A percentile compares a stretch with the other conserved stretches of the same genome.
These are phyloP conservation scores for Chirona hameri DNA, from an alignment of 2,888 invertebrate species.

Conservation along the genomic window DNA sequence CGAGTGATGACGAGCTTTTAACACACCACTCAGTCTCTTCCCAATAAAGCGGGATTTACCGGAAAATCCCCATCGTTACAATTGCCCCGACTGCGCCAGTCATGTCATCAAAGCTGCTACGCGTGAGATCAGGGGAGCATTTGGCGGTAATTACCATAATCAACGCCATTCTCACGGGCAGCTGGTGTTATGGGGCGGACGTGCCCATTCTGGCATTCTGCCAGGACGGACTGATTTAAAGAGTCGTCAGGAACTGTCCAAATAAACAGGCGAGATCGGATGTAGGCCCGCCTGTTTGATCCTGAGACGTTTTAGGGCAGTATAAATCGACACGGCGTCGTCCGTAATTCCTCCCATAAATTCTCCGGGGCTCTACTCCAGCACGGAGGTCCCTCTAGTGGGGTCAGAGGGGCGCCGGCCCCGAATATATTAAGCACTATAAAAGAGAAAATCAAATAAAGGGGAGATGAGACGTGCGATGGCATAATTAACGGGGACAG, in stretches of 20 bases:
- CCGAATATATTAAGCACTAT: slow-evolving; percentile 11
- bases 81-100: background rate
- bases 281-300: background rate
- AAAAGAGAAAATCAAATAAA: slow-evolving; percentile 28
- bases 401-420: slow-evolving; percentile 5
- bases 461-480: slow-evolving; percentile 29
- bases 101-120: background rate
- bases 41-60: background rate
- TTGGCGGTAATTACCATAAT: slow-evolving; percentile 4
- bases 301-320: slow-evolving; percentile 5
- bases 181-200: background rate
- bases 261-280: slow-evolving; percentile 6
- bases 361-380: background rate
- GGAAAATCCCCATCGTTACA: background rate
- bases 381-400: slow-evolving; percentile 5
- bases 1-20: background rate
- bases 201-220: background rate
- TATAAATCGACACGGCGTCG: slow-evolving; percentile 11
- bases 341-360: slow-evolving; percentile 14
- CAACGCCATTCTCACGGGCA: background rate
- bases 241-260: slow-evolving; percentile 12
- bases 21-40: background rate
- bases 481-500: slow-evolving; percentile 24
- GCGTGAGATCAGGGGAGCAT: slow-evolving; percentile 10
- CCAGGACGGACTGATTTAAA: slow-evolving; percentile 2